phyloP scores from a whole-genome alignment of 2,113 vertebrate genomes.

The Eudyptes chrysolophus region DNA sequence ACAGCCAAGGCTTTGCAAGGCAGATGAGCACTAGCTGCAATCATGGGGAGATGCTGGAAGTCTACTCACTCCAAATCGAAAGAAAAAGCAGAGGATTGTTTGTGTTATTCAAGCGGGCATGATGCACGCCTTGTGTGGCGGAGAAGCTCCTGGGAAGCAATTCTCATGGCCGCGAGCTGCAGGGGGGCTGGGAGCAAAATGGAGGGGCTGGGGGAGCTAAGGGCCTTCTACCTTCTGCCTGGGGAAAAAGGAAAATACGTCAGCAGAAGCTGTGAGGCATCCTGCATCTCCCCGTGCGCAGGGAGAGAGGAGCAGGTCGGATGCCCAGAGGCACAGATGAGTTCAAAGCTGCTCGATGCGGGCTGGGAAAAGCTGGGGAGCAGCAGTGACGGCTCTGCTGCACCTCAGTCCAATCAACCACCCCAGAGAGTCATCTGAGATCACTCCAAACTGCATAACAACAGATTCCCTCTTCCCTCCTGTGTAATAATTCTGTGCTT shows the following conservation, averaged over 20 bases:
- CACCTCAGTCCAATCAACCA: not conserved
- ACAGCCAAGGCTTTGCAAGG: not conserved
- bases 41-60: not conserved
- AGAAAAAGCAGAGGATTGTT: too few relatives aligned
- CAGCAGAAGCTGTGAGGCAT: not conserved
- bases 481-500: accelerated
- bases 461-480: not conserved
- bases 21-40: accelerated
- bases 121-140: accelerated
- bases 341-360: not conserved
- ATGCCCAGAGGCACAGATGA: not conserved
- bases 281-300: accelerated
- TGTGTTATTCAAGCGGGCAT: accelerated
- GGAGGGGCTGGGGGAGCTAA: not conserved
- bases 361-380: not conserved
- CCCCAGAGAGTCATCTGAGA: not conserved
- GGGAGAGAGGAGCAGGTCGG: not conserved
- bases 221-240: not conserved
- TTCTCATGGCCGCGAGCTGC: not conserved
- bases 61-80: accelerated
- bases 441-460: accelerated
- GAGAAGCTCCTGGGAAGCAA: not conserved
- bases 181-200: not conserved
- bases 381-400: accelerated
- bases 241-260: not conserved